Evolutionary conservation across 2,113 vertebrate genomes (phyloP), one percentile per base, ranked within the genome.

Genomic region (Nyctibius bracteatus): DNA sequence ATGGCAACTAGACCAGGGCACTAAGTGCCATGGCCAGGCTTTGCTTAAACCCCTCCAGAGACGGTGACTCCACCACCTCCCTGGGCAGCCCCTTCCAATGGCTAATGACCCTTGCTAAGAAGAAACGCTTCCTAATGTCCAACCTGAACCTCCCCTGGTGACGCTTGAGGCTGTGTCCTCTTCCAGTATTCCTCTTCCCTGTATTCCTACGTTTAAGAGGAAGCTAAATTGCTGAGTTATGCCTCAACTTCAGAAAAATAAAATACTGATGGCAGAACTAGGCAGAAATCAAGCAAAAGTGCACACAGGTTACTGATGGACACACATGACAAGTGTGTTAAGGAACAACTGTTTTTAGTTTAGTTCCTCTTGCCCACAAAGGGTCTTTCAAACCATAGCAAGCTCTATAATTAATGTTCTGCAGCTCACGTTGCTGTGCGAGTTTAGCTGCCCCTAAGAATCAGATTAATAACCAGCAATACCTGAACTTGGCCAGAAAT

Each of bases 381-480:
- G 88, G 24, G 24, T 51, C 65, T 66, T 90, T 92, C 83, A 88
- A 59, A 75, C 5, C 19, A 35, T 4, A 43, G 22, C 31, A 85
- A 74, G 27, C 47, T 68, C 78, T 16, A 23, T 23, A 82, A 90
- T 62, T 68, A 4, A 75, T 55, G 52, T 68, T 65, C 52, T 61
- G 49, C 66, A 89, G 81, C 79, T 83, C 63, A 74, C 63, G 59
- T 6, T 44, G 67, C 63, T 90, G 33, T 15, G 33, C 1, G 14
- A 79, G 55, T 84, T 83, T 51, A 88, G 79, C 65, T 91, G 79
- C 55, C 59, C 13, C 12, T 59, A 78, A 63, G 47, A 75, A 78
- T 33, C 61, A 91, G 86, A 86, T 84, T 91, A 96, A 96, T 41
- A 91, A 88, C 35, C 46, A 90, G 28, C 52, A 93, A 92, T 68